phyloP scores from a whole-genome alignment of 2,113 vertebrate genomes.

The Nothoprocta perdicaria region DNA sequence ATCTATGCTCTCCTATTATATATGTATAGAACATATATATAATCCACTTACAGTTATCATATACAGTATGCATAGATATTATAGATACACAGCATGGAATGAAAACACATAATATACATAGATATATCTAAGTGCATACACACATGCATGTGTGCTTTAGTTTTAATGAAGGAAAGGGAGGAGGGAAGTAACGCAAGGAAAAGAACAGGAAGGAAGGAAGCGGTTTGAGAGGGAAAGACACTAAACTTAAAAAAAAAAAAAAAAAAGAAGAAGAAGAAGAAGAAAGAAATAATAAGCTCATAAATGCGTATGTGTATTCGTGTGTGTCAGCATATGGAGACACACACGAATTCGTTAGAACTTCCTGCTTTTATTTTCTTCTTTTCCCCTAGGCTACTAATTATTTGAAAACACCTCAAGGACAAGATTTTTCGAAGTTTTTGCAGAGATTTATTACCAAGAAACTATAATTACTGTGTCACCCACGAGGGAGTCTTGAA shows the following conservation, averaged over 20 bases:
- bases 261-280: too few species aligned
- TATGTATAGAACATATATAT: background rate
- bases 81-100: background rate
- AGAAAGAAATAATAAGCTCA: background rate
- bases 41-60: background rate
- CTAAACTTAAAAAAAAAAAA: background rate
- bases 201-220: background rate
- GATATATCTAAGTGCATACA: background rate
- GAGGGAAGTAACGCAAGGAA: accelerated
- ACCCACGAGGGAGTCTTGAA: background rate
- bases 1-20: background rate
- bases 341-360: conserved; percentile 5
- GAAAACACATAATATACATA: background rate
- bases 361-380: conserved; percentile 50
- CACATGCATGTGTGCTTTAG: background rate
- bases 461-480: background rate
- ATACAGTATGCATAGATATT: background rate
- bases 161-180: background rate
- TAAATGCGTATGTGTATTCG: conserved; percentile 4
- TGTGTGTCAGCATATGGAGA: conserved; percentile 11
- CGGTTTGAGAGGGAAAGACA: background rate
- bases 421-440: conserved; percentile 25
- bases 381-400: conserved; percentile 8
- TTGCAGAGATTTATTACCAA: background rate
- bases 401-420: conserved; percentile 36